A percentile compares a stretch with the other conserved stretches of the same genome.
Evolutionary conservation across 2,888 invertebrate species (phyloP).

Genomic region (Tryphoninae sp.): DNA sequence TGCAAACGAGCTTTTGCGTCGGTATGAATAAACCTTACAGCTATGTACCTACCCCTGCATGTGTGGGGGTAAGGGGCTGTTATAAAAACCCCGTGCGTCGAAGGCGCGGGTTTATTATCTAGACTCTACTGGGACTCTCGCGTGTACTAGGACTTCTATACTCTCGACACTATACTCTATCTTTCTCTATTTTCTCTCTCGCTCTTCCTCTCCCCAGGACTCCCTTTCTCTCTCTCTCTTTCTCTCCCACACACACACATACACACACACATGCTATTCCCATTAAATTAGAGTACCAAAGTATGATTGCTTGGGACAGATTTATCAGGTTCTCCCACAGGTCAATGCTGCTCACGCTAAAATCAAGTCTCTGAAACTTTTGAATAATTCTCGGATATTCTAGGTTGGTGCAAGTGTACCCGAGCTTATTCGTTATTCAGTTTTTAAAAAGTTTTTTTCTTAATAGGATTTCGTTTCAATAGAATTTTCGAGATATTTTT

Average conservation of each 20-base stretch:
- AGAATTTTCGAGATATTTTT: background rate
- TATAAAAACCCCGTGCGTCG: conserved; percentile 37
- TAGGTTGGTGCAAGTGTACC: background rate
- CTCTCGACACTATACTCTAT: conserved; percentile 19
- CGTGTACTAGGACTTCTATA: conserved; percentile 19
- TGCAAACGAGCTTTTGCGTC: conserved; percentile 13
- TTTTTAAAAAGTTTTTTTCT: background rate
- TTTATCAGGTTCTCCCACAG: conserved; percentile 29
- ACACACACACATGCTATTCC: background rate
- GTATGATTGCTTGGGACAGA: conserved; percentile 52
- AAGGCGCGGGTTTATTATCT: conserved; percentile 52
- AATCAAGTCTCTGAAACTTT: conserved; percentile 10
- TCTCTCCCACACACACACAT: too few species aligned
- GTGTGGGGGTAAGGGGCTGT: background rate
- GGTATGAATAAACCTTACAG: background rate
- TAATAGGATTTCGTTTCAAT: background rate
- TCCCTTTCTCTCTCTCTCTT: background rate
- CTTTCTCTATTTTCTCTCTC: background rate
- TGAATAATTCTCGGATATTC: background rate
- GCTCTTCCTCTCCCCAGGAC: too few species aligned
- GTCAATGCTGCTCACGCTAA: background rate
- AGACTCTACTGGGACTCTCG: conserved; percentile 54
- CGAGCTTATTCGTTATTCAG: background rate
- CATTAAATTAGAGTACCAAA: conserved; percentile 57
- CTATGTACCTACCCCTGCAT: background rate